Evolutionary conservation across 2,797 vertebrate genomes (phyloP), one percentile per base, ranked within the genome.

Genomic region (Rhinella marina): DNA sequence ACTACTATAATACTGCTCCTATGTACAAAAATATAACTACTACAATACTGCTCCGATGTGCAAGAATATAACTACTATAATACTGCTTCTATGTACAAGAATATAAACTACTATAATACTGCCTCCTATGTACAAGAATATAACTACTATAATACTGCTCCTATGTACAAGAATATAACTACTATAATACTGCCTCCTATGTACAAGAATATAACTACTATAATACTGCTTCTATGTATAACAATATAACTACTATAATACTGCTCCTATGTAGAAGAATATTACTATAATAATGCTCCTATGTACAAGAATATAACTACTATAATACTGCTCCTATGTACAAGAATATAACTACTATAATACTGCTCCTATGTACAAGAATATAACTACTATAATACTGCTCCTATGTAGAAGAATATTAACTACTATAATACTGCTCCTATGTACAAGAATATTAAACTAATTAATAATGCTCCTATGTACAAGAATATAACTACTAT

Each of bases 141-240:
- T 68, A 68, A 29, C 32, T 72, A 72, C 68, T 72, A 25, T 76
- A 52, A 76, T n/a, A 76, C 73, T 76, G 73, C 41, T 23, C 48
- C 41, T 75, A 75, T 48, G 19, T 76, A 76, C 73, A 52, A 52
- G 73, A n/a, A 76, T 76, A 76, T 76, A 75, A 50, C 72, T 75
- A 48, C 72, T 50, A 75, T 75, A 75, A 75, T n/a, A 50, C 72
- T 75, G 10, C 70, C 62, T 3, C 62, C 62, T 66, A 66, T 66
- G 12, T 66, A 66, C 62, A 25, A 25, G 62, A 25, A 25, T 25
- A 66, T 66, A 66, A 66, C 62, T 66, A 66, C 62, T 25, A 66
- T 66, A 66, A 25, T 66, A 27, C 62, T 66, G n/a, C n/a, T n/a
- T n/a, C n/a, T n/a, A n/a, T n/a, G n/a, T n/a, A n/a, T n/a, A n/a